Conservation (phyloP, 2,888 invertebrate species). For the Tethea ocularis region DNA sequence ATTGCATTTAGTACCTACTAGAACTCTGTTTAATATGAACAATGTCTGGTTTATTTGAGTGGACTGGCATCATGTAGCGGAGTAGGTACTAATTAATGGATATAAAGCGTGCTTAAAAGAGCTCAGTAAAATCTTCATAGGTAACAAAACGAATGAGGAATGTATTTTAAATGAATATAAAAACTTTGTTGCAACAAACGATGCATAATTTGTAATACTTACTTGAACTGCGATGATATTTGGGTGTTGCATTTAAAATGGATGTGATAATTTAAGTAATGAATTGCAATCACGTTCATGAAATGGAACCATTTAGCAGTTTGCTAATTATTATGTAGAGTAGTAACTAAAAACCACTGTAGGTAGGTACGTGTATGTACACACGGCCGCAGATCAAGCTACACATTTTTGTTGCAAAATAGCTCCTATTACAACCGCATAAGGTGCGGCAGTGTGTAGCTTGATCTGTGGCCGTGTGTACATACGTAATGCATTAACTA, state of each 20-base stretch:
- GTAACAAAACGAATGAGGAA: background rate
- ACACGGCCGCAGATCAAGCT: too few relatives aligned
- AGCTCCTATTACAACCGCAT: too few relatives aligned
- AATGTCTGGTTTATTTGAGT: constrained; percentile 1
- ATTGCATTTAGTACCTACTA: too few relatives aligned
- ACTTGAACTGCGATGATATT: background rate
- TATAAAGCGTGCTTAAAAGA: background rate
- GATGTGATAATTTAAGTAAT: background rate
- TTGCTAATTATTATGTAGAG: background rate
- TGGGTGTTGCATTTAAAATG: background rate
- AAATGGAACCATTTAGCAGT: background rate
- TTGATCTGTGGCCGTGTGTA: too few relatives aligned
- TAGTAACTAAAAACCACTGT: background rate
- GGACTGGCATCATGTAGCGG: background rate
- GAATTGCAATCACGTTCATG: background rate
- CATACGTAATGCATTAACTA: background rate
- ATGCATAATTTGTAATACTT: background rate
- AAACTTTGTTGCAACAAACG: too few relatives aligned
- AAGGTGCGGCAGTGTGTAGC: too few relatives aligned
- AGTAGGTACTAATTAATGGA: background rate
- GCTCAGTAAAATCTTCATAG: background rate
- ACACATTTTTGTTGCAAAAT: too few relatives aligned
- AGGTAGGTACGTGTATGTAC: too few relatives aligned
- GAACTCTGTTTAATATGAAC: background rate
- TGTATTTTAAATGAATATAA: background rate